phyloP scores from a whole-genome alignment of 2,888 invertebrate genomes.

The Blastobasis adustella region DNA sequence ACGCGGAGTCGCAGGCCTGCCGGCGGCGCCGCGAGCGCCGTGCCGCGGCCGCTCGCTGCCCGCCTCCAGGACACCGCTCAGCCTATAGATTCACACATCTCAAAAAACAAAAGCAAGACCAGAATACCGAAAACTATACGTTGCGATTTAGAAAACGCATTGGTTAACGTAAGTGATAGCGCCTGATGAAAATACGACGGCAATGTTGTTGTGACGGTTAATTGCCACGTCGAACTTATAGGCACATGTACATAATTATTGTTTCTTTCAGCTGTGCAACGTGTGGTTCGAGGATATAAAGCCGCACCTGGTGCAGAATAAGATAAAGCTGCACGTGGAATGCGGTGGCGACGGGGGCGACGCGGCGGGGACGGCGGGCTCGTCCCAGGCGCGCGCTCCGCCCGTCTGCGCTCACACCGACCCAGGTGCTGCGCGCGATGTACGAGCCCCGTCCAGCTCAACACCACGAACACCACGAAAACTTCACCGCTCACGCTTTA shows the following conservation, averaged over 20 bases:
- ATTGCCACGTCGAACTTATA: too few species aligned
- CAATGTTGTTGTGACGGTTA: neutral
- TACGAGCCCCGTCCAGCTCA: constrained; percentile 41
- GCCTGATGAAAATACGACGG: neutral
- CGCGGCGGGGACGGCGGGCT: constrained; percentile 13
- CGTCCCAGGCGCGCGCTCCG: constrained; percentile 14
- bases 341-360: constrained; percentile 16
- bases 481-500: too few species aligned
- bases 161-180: constrained; percentile 49
- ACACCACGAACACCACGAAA: too few species aligned
- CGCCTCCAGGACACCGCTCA: constrained; percentile 15
- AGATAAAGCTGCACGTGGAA: constrained; percentile 58
- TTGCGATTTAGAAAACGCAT: constrained; percentile 57
- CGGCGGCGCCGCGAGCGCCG: constrained; percentile 8
- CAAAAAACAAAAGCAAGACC: constrained; percentile 33
- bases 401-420: constrained; percentile 48
- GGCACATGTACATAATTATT: constrained; percentile 1
- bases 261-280: constrained; percentile 54
- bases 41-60: constrained; percentile 12
- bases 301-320: constrained; percentile 55
- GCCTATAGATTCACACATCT: constrained; percentile 12
- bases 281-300: constrained; percentile 68
- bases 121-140: constrained; percentile 51
- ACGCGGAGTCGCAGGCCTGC: constrained; percentile 23
- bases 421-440: constrained; percentile 65